Evolutionary conservation across 2,888 invertebrate genomes (phyloP).

Genomic region (Alloscopus bannaensis): DNA sequence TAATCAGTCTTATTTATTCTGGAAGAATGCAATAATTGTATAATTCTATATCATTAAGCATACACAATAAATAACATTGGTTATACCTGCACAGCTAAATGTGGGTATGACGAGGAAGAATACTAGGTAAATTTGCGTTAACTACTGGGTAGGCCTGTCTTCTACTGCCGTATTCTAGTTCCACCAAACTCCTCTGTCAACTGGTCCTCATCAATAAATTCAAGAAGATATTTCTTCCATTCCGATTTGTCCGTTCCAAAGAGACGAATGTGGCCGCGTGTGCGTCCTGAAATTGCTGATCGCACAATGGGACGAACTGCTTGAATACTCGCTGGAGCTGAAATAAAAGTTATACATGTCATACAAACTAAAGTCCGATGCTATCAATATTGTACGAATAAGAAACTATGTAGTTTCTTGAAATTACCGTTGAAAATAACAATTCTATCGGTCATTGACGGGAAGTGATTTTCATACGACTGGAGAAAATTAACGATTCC

Average conservation of each 20-base stretch:
- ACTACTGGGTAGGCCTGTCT: too few relatives aligned
- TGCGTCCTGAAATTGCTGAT: slow-evolving; percentile 24
- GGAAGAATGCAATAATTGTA: too few relatives aligned
- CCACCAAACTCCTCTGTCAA: slow-evolving; percentile 50
- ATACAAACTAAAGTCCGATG: not conserved
- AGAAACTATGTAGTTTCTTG: not conserved
- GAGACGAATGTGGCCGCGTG: slow-evolving; percentile 27
- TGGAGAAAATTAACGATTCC: slow-evolving; percentile 35
- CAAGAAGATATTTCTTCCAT: slow-evolving; percentile 32
- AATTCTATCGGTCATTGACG: slow-evolving; percentile 40
- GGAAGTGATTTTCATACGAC: slow-evolving; percentile 40
- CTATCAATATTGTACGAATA: not conserved
- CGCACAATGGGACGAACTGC: slow-evolving; percentile 32
- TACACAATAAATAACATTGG: too few relatives aligned
- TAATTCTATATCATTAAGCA: too few relatives aligned
- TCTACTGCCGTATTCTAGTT: slow-evolving; percentile 6
- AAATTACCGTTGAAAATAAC: slow-evolving; percentile 46
- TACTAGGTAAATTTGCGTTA: too few relatives aligned
- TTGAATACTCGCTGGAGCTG: slow-evolving; percentile 34
- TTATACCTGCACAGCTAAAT: too few relatives aligned
- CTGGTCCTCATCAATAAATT: slow-evolving; percentile 34
- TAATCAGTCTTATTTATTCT: too few relatives aligned
- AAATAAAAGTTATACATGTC: not conserved
- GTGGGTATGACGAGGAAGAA: too few relatives aligned
- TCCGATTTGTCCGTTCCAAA: slow-evolving; percentile 47